Base-by-base conservation (phyloP, 2,113 vertebrate species). In the Aegypius monachus region DNA sequence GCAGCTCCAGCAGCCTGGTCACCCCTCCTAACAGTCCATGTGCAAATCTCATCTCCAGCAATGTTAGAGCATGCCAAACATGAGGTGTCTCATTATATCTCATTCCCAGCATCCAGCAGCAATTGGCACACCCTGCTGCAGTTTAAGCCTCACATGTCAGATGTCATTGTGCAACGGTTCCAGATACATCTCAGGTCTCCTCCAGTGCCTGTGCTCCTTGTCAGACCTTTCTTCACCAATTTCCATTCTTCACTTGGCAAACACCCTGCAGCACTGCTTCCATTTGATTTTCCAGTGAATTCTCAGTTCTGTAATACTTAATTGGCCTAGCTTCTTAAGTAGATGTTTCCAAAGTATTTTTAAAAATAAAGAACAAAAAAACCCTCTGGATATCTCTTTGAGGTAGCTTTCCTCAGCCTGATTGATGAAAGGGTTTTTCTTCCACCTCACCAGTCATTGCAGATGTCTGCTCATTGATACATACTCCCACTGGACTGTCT, bases 231-330 rank as follows among this genome's bases (percentile, higher is more conserved):
- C 31, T 8, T 88, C 73, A 48, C 58, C 5, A 21, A 84, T 93
- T 93, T 95, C 56, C 52, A 74, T 95, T 89, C 68, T 93, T 95
- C 77, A 42, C 27, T 90, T 95, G 83, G 91, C 91, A 81, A 81
- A 26, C 21, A 68, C 29, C 21, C 47, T 84, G 31, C n/a, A 2
- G 21, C 34, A 63, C 55, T 81, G 13, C 52, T 88, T 84, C 68
- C 31, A 68, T 81, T 93, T 50, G 27, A 81, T 92, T 96, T 95
- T 95, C 75, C 94, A 95, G 47, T 67, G 53, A 81, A 89, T 87
- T 91, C 78, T 91, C 36, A 38, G 66, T 84, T 92, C 72, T 72
- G 16, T 86, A 88, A 55, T 52, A 62, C 9, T 88, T 94, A 45
- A 67, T 43, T 86, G 67, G 31, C 43, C 53, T 52, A 22, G 12